Conservation (phyloP, 2,888 invertebrate species). For the Dolomedes plantarius region DNA sequence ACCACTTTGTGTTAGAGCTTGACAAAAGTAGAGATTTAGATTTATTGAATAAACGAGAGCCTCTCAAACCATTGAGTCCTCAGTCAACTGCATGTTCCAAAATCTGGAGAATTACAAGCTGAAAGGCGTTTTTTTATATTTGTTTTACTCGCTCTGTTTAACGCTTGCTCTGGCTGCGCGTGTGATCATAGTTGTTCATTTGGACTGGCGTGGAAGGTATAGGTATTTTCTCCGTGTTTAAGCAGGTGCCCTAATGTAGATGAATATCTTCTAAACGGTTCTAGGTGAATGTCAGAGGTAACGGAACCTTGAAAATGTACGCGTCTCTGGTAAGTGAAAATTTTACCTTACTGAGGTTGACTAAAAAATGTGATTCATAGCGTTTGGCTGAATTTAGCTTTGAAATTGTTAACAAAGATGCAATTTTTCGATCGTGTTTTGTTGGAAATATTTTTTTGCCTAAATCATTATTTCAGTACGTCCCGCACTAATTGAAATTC, state of each 20-base stretch:
- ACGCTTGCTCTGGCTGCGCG: not conserved
- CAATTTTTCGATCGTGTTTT: too few species aligned
- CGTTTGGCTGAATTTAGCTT: too few species aligned
- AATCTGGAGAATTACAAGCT: slow-evolving; percentile 3
- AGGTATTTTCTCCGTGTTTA: not conserved
- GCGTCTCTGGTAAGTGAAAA: not conserved
- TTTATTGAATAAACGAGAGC: not conserved
- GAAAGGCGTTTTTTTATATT: not conserved
- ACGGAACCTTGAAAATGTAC: not conserved
- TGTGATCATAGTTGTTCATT: not conserved
- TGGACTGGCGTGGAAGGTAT: not conserved
- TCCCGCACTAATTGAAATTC: too few species aligned
- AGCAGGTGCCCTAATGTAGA: not conserved
- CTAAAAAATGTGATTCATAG: too few species aligned
- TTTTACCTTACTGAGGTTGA: too few species aligned
- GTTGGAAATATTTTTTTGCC: too few species aligned
- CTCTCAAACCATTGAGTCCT: not conserved
- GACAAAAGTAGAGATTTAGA: not conserved
- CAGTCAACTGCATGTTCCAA: not conserved
- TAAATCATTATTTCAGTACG: too few species aligned
- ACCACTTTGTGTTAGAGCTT: not conserved
- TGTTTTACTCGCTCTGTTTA: slow-evolving; percentile 15
- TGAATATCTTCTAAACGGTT: not conserved
- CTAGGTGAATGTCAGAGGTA: not conserved
- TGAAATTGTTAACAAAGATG: too few species aligned